Base-by-base conservation (phyloP, 2,888 invertebrate species). In the Hecatera dysodea region DNA sequence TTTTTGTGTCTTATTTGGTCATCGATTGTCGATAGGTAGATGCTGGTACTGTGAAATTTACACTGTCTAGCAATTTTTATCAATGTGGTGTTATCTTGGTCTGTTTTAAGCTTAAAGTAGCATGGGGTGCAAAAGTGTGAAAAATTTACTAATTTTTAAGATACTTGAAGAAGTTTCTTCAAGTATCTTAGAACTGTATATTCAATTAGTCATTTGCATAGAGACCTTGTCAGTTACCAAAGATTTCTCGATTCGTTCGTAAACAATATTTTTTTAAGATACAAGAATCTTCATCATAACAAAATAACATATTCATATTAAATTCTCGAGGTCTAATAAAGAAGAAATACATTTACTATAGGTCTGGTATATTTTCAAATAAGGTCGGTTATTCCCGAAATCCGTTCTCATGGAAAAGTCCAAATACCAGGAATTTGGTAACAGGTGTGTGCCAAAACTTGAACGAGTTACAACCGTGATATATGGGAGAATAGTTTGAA, bases 361-460 rank as follows among this genome's bases (percentile, higher is more conserved):
- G 0, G 27, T 19, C 27, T 46, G 55, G 53, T 75, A 67, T 63
- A 69, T 63, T 69, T 74, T 69, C 67, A 69, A 82, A 79, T 75
- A 72, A 75, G 62, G 56, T 57, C 46, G 59, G 61, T 69, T 75
- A 50, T 71, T 71, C 46, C 44, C 36, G 4, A 63, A 72, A 72
- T 50, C 68, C 56, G 44, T 62, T 66, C 72, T 60, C 72, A 53
- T 57, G 65, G 70, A 71, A 76, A 80, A 83, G 73, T 82, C 55
- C 75, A 78, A 75, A 72, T 78, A 36, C 69, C 57, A 33, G 60
- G 64, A 65, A 55, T 53, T 56, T 33, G 82, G 82, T 83, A 83
- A 82, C 82, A 82, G 82, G 82, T 82, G 82, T 53, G 72, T 9
- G 67, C 65, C 69, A 65, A 73, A 81, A 81, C 57, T 83, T 75